phyloP scores from a whole-genome alignment of 2,888 invertebrate genomes.

The Athrips mouffetella region DNA sequence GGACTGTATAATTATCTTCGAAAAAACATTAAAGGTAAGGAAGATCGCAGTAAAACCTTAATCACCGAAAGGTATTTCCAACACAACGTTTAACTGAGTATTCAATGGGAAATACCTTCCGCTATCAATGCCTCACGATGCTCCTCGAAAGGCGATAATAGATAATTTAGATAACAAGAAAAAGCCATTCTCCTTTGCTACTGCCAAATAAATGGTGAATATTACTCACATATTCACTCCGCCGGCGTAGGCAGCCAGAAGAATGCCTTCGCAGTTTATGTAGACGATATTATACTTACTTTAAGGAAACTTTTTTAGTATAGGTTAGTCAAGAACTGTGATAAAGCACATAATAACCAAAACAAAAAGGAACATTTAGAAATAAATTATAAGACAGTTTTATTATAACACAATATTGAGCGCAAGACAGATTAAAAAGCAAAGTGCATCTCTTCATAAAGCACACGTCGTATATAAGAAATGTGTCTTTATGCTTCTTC shows the following conservation, averaged over 20 bases:
- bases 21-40: too few relatives aligned
- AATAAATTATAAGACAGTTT: too few relatives aligned
- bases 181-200: conserved; percentile 45
- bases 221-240: conserved; percentile 44
- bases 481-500: conserved; percentile 46
- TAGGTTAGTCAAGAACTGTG: neutral
- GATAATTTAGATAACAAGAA: conserved; percentile 68
- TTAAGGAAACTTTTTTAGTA: neutral
- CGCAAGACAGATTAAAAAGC: neutral
- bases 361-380: too few relatives aligned
- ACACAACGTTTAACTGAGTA: neutral
- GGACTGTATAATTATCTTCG: too few relatives aligned
- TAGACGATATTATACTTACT: neutral
- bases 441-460: neutral
- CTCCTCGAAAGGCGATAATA: conserved; percentile 45
- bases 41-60: too few relatives aligned
- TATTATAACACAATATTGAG: neutral
- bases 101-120: conserved; percentile 21
- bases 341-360: too few relatives aligned
- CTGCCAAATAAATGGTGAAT: conserved; percentile 50
- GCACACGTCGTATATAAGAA: conserved; percentile 10
- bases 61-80: neutral
- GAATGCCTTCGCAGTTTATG: conserved; percentile 7
- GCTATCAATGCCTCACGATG: conserved; percentile 34
- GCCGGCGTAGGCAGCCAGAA: conserved; percentile 25